Percentiles rank a stretch among this genome's conserved stretches.
Conservation (phyloP, 2,797 vertebrate genomes). For the Sebastes cheni region DNA sequence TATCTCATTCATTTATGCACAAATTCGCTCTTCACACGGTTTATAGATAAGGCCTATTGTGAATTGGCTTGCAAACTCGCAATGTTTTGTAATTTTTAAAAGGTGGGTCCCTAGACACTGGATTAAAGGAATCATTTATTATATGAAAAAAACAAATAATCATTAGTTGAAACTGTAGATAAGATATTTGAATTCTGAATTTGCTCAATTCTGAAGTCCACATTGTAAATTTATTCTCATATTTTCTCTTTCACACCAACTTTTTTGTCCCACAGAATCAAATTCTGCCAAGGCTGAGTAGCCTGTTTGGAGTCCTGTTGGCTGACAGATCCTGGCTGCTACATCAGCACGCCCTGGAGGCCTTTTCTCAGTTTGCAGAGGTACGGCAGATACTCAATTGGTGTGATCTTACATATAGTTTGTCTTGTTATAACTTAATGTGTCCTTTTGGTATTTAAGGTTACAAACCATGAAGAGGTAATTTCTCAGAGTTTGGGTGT, state of each 20-base stretch:
- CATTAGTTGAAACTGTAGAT: background rate
- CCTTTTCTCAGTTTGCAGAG: slow-evolving; percentile 93
- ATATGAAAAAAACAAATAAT: background rate
- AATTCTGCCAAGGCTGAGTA: slow-evolving; percentile 84
- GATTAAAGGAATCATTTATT: too few species aligned
- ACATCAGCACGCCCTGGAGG: slow-evolving; percentile 89
- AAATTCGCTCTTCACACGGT: too few species aligned
- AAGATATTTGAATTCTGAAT: background rate
- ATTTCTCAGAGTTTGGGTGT: slow-evolving; percentile 89
- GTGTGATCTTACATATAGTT: background rate
- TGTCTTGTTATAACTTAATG: background rate
- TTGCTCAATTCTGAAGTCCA: background rate
- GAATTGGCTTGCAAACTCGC: too few species aligned
- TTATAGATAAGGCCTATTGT: too few species aligned
- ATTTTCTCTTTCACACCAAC: background rate
- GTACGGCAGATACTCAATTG: slow-evolving; percentile 64
- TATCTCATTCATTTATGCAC: too few species aligned
- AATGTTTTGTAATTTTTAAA: too few species aligned
- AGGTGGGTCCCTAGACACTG: too few species aligned
- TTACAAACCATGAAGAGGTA: slow-evolving; percentile 91
- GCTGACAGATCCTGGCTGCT: slow-evolving; percentile 85
- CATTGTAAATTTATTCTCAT: background rate
- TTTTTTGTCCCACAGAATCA: slow-evolving; percentile 79
- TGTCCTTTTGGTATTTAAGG: slow-evolving; percentile 73
- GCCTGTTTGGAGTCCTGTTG: slow-evolving; percentile 85